These are phyloP conservation scores for Cantharis rustica DNA, from an alignment of 2,888 invertebrate genomes.

Conservation along the genomic window DNA sequence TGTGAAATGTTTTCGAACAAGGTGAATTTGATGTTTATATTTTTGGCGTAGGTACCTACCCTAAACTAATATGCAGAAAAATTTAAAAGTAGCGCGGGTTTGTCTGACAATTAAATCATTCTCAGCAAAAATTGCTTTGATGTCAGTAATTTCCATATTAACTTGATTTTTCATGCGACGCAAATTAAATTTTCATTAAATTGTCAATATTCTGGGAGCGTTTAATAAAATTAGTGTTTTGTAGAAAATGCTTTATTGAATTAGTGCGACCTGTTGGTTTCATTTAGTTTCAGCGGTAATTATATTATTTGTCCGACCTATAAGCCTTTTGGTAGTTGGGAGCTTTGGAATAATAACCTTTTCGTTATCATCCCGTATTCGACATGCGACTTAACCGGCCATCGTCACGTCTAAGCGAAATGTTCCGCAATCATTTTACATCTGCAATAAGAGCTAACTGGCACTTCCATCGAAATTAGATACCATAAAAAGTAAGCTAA, in stretches of 20 bases:
- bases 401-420: slow-evolving; percentile 41
- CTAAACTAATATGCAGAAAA: slow-evolving; percentile 20
- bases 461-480: slow-evolving; percentile 36
- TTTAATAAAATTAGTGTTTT: slow-evolving; percentile 53
- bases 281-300: slow-evolving; percentile 43
- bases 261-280: slow-evolving; percentile 48
- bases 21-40: neutral
- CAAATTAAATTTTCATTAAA: slow-evolving; percentile 55
- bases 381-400: slow-evolving; percentile 10
- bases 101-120: slow-evolving; percentile 36
- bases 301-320: slow-evolving; percentile 41
- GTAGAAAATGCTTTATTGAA: slow-evolving; percentile 42
- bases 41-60: neutral
- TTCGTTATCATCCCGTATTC: neutral
- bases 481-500: slow-evolving; percentile 37
- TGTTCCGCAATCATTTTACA: slow-evolving; percentile 44
- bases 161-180: slow-evolving; percentile 48
- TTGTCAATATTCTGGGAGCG: slow-evolving; percentile 52
- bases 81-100: slow-evolving; percentile 22
- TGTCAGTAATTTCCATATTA: slow-evolving; percentile 38
- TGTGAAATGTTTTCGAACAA: neutral
- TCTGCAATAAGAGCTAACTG: slow-evolving; percentile 37
- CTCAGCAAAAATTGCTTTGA: slow-evolving; percentile 34
- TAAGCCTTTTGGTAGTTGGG: slow-evolving; percentile 22
- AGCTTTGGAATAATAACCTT: neutral